Conservation (phyloP, 2,113 vertebrate genomes). For the Amphilophus citrinellus region DNA sequence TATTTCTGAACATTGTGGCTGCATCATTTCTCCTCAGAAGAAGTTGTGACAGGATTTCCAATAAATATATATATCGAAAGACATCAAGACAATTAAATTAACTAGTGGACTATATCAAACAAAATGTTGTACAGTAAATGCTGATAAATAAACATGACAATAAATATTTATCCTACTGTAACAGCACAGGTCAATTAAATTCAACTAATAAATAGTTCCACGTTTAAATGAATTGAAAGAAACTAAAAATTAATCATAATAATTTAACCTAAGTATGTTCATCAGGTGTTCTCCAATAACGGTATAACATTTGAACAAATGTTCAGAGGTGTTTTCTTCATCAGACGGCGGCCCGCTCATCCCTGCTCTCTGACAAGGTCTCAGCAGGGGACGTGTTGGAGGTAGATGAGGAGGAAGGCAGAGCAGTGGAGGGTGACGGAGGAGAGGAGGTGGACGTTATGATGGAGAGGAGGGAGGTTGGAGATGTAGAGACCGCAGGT, state of each 20-base stretch:
- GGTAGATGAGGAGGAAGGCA: background rate
- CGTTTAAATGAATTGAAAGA: background rate
- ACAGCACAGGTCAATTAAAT: background rate
- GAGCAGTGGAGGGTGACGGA: accelerated
- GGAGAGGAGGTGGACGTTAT: conserved; percentile 29
- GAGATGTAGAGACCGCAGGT: background rate
- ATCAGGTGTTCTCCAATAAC: background rate
- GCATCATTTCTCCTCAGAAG: background rate
- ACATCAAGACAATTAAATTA: background rate
- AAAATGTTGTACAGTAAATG: background rate
- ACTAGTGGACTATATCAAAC: background rate
- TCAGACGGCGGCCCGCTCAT: background rate
- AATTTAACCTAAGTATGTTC: background rate
- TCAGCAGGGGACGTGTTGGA: background rate
- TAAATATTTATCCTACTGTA: background rate
- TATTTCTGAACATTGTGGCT: background rate
- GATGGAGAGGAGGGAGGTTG: background rate
- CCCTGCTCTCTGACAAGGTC: background rate
- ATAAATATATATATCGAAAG: background rate
- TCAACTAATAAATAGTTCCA: background rate
- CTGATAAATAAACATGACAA: background rate
- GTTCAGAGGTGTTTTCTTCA: background rate
- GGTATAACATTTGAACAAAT: too few species aligned
- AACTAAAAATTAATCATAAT: background rate
- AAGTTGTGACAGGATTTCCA: background rate